These are phyloP conservation scores for Poecilus cupreus DNA, from an alignment of 2,888 invertebrate species.

Conservation along the genomic window DNA sequence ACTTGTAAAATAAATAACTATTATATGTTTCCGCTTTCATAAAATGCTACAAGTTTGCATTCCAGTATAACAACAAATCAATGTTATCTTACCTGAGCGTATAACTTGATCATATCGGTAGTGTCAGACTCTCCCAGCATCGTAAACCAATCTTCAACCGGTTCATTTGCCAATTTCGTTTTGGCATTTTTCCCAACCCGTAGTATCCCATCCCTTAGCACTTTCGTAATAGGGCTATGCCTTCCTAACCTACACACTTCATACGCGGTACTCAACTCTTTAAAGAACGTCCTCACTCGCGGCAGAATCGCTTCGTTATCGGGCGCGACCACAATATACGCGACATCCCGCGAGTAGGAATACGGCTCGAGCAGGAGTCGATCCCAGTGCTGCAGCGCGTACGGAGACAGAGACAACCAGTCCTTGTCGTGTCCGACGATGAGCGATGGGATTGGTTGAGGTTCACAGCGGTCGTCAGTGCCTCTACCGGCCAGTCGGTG, in stretches of 20 bases:
- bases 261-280: constrained; percentile 93
- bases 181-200: constrained; percentile 83
- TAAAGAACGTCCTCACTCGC: constrained; percentile 90
- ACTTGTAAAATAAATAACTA: too few species aligned
- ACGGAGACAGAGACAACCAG: constrained; percentile 95
- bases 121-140: constrained; percentile 86
- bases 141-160: constrained; percentile 93
- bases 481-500: constrained; percentile 95
- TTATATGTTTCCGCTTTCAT: too few species aligned
- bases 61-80: too few species aligned
- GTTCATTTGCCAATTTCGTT: constrained; percentile 77
- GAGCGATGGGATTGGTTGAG: constrained; percentile 96
- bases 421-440: constrained; percentile 97
- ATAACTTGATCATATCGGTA: constrained; percentile 89
- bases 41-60: too few species aligned
- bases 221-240: constrained; percentile 91
- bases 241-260: constrained; percentile 95
- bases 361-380: constrained; percentile 97
- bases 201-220: constrained; percentile 90
- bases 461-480: constrained; percentile 96
- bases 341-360: constrained; percentile 94
- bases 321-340: constrained; percentile 95
- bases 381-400: constrained; percentile 97
- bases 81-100: constrained; percentile 80
- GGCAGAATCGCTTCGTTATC: constrained; percentile 90